Evolutionary conservation across 2,888 invertebrate species (phyloP), one percentile per base, ranked within the genome.

Genomic region (Chorisops tibialis): DNA sequence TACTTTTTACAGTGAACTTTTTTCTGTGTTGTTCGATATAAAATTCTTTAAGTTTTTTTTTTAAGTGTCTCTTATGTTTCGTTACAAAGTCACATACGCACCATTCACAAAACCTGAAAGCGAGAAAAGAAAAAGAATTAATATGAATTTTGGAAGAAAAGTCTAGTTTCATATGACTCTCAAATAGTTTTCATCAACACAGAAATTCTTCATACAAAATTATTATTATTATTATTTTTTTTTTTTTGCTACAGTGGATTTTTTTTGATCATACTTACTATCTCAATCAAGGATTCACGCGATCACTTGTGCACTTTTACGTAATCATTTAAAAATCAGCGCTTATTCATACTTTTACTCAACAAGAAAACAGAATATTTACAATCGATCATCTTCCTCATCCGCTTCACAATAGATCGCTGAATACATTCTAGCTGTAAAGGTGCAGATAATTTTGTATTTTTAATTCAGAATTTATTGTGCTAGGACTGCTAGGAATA

Each of bases 11-110:
- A 30, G 9, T 30, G 30, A 30, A 30, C 30, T 30, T 30, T 30
- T 30, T 30, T 30, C 9, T 30, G 30, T 30, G 30, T 30, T 30
- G 30, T 30, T 45, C 30, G 4, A 56, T 56, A 45, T 56, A 56
- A 56, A 56, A 56, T 16, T 14, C 45, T 41, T 6, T 16, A 4
- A 6, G 16, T 45, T 56, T 56, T n/a, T n/a, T n/a, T 56, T 30
- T 56, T 43, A 43, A 30, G 45, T 56, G 56, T 56, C 56, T 56
- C 43, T 56, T 43, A 56, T 54, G 56, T 56, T 56, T 56, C n/a
- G 56, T 56, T 56, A 56, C 61, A 61, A 65, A 65, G 56, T 63
- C 66, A 64, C 67, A 64, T 64, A 63, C 67, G 65, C 67, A 67
- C 65, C 64, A 67, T 63, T 65, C 66, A 65, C 59, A 19, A 51